A percentile compares a stretch with the other conserved stretches of the same genome.
Evolutionary conservation across 2,888 invertebrate species (phyloP).

Genomic region (Coenonympha arcania): DNA sequence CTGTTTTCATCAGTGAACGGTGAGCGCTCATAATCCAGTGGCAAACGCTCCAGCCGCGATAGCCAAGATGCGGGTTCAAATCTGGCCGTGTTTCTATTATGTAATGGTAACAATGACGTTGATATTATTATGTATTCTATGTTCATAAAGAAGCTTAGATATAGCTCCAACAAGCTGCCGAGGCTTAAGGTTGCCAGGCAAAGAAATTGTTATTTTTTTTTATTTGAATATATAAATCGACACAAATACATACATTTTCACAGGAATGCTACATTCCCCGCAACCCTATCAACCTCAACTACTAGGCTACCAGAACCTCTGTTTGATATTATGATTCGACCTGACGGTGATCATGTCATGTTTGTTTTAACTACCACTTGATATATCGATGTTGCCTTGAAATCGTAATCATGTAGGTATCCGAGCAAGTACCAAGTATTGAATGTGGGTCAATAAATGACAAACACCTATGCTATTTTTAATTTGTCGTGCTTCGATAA

Average conservation of each 20-base stretch:
- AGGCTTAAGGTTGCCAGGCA: too few species aligned
- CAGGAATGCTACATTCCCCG: not conserved
- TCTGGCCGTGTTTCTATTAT: too few species aligned
- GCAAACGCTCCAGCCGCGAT: too few species aligned
- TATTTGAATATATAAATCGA: too few species aligned
- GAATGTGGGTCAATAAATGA: constrained; percentile 5
- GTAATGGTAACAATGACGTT: too few species aligned
- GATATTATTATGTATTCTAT: too few species aligned
- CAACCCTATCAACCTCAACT: not conserved
- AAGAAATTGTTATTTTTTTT: too few species aligned
- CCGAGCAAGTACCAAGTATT: not conserved
- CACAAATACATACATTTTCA: not conserved
- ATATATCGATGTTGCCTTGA: constrained; percentile 41
- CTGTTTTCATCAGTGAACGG: too few species aligned
- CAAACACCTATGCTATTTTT: not conserved
- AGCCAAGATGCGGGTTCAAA: too few species aligned
- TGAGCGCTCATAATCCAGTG: too few species aligned
- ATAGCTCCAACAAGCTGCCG: too few species aligned
- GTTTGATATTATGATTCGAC: constrained; percentile 52
- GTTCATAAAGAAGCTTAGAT: too few species aligned
- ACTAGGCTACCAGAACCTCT: constrained; percentile 32
- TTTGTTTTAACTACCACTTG: constrained; percentile 35
- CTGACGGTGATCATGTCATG: constrained; percentile 39
- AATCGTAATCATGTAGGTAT: constrained; percentile 7
- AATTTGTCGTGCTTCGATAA: not conserved